Evolutionary conservation across 1,140 invertebrate species (phyloP).

Genomic region (Hermetia illucens): DNA sequence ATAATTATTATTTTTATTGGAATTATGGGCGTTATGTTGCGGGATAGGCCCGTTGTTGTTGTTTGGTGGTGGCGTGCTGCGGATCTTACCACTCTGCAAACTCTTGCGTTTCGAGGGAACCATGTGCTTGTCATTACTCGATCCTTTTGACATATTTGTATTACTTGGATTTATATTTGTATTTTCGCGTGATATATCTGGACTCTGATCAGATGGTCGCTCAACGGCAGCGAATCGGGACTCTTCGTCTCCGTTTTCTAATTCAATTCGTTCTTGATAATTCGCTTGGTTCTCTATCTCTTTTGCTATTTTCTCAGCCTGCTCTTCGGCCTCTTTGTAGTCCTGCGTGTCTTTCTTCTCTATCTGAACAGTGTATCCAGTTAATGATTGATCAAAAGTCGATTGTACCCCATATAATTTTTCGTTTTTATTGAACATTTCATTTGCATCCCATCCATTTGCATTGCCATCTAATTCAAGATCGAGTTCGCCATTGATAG

Average conservation of each 20-base stretch:
- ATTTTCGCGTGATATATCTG: background rate
- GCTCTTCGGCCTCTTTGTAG: conserved; percentile 68
- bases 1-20: conserved; percentile 7
- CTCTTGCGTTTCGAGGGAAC: conserved; percentile 49
- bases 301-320: conserved; percentile 72
- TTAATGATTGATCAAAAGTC: conserved; percentile 71
- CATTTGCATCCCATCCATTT: conserved; percentile 89
- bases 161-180: background rate
- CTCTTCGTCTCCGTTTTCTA: conserved; percentile 87
- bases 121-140: conserved; percentile 42
- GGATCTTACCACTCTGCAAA: conserved; percentile 36
- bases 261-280: conserved; percentile 62
- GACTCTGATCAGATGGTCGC: conserved; percentile 20
- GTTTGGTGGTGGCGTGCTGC: conserved; percentile 37
- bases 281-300: conserved; percentile 77
- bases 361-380: conserved; percentile 75
- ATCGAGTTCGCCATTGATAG: conserved; percentile 41
- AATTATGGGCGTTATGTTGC: conserved; percentile 6
- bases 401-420: conserved; percentile 77
- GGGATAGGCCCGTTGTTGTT: background rate
- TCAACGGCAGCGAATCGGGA: conserved; percentile 56
- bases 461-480: conserved; percentile 50
- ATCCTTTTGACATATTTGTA: conserved; percentile 1
- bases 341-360: conserved; percentile 74
- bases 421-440: conserved; percentile 91